Base-by-base conservation (phyloP, 2,113 vertebrate genomes). In the Spermophilus dauricus region DNA sequence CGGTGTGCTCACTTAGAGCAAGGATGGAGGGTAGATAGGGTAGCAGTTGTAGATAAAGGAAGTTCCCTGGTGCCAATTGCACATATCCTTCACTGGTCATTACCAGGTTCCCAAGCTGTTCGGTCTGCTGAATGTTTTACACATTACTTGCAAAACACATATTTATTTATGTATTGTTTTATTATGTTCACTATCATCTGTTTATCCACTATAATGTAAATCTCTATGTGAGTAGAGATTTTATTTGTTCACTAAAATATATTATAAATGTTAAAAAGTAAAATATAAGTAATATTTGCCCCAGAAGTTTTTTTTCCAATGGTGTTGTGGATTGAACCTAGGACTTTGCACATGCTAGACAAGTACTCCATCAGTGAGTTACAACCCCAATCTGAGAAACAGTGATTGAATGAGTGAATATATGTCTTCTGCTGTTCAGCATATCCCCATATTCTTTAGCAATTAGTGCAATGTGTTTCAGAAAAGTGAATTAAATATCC, bases 121-220 rank as follows among this genome's bases (percentile, higher is more conserved):
- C 91, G 20, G 20, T 30, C 58, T 88, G 65, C 20, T 80, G 69
- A 91, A 76, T 85, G 2, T 85, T 93, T 96, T 51, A 37, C 18
- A 73, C 2, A 63, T 80, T 82, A 63, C 45, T 92, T 77, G 20
- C 16, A 91, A 17, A 63, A 30, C 3, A 67, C 3, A 65, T 16
- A 76, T 85, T n/a, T 39, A 45, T 20, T 92, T 89, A 30, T 32
- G 51, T 45, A 77, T 51, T 78, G 73, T 61, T 85, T 96, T 76
- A 86, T 76, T 75, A 37, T 80, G 5, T 34, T 94, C 7, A n/a
- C 82, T 63, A 26, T 20, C 61, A 37, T 63, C 10, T 69, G 2
- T 8, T 9, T 90, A 78, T 80, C 69, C 2, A 53, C 3, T 77
- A 72, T 7, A 85, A 61, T 53, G 2, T 88, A 86, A 97, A 53